Evolutionary conservation across 2,113 vertebrate genomes (phyloP), one percentile per base, ranked within the genome.

Genomic region (Sinocyclocheilus grahami): DNA sequence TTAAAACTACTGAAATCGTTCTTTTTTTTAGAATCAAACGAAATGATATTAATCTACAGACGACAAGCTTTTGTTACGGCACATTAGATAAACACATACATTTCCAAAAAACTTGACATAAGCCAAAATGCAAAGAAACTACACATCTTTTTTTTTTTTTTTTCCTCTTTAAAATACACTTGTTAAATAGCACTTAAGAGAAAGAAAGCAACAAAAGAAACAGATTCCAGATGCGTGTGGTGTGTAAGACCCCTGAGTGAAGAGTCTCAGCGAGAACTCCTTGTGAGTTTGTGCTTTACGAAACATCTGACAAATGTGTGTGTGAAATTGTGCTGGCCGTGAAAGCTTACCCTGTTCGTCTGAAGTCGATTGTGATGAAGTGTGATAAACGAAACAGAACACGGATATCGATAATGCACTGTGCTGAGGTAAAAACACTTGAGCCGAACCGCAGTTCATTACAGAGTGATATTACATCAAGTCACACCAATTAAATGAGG

Each of bases 141-240:
- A 97, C 96, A 96, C 94, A 83, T 83, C 48, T 71, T 93, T 94
- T 92, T 88, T 92, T 94, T 92, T 88, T 92, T 6, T 46, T 46
- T 46, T 46, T 87, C 30, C 30, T 33, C 88, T 92, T 94, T 93
- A 90, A 92, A 91, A 90, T 94, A 94, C 91, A 91, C 93, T 93
- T 95, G 95, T 98, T 97, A 98, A 97, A 98, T 97, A 97, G 97
- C 97, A 97, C 97, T 97, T 97, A 96, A 98, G 96, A 97, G 96
- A 97, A 96, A 97, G 96, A 96, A 97, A 97, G 89, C 92, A 97
- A 96, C 94, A 95, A 96, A 96, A 93, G 92, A 86, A 93, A 89
- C 84, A 87, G 74, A 94, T 82, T 75, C 48, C 95, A 93, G 84
- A 82, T 86, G 78, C 42, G 83, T 85, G 86, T 85, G 95, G 97